Evolutionary conservation across 2,113 vertebrate genomes (phyloP), one percentile per base, ranked within the genome.

Genomic region (Pungitius pungitius): DNA sequence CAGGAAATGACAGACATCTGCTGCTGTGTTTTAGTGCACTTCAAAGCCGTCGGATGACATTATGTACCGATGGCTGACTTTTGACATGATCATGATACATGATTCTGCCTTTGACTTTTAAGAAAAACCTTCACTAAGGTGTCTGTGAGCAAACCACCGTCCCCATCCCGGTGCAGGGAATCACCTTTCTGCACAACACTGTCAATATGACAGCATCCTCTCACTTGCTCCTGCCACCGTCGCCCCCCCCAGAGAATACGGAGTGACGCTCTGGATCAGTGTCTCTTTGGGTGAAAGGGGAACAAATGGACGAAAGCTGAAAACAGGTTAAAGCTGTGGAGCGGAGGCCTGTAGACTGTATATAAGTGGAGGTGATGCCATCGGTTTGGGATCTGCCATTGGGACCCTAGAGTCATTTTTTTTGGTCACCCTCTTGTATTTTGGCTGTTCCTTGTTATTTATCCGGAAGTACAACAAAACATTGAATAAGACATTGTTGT

Each of bases 1-100:
- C 43, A 17, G 26, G 66, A 86, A 86, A 87, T 63, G 79, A 80
- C 74, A 55, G 54, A 72, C 49, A 75, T 78, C 75, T 82, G 57
- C 70, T 62, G 64, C n/a, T 66, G 63, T 78, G 56, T 82, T 80
- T 64, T 30, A 82, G 75, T 85, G 69, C 81, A 67, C 63, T 47
- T 71, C 24, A 20, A 42, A 76, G 68, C 69, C 80, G 81, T 86
- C 82, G 61, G 58, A 70, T 64, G 56, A 22, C 64, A 68, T 85
- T 72, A 83, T 63, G 73, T 6, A 26, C 60, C 24, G 24, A 35
- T 59, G 78, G 33, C 18, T 77, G 82, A 69, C 20, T 76, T 39
- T 49, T 64, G 75, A 83, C 1, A 9, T 74, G 9, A 30, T 33
- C 33, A 49, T 40, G 18, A 35, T 68, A 11, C 40, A 56, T 14